phyloP scores from a whole-genome alignment of 2,797 vertebrate species.

The Scolopax rusticola region DNA sequence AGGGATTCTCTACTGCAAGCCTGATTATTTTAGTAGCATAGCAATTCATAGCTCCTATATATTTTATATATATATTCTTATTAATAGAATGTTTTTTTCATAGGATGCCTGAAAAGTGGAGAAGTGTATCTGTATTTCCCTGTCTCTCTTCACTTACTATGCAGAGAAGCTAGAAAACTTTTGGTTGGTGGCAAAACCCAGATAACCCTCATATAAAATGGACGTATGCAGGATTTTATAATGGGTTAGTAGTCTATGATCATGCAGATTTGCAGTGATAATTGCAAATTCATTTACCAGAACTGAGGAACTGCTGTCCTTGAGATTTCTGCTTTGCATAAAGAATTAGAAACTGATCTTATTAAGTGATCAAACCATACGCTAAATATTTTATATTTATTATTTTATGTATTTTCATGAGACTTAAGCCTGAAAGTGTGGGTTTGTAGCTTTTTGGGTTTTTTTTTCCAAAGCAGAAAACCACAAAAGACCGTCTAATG shows the following conservation, averaged over 20 bases:
- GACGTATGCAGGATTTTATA: not conserved
- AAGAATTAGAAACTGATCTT: not conserved
- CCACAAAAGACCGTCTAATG: accelerated
- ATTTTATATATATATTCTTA: not conserved
- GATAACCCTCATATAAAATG: not conserved
- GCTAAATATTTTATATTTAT: not conserved
- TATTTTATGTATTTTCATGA: not conserved
- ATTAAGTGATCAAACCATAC: not conserved
- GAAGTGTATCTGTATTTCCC: not conserved
- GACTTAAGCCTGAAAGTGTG: not conserved
- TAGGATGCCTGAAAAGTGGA: not conserved
- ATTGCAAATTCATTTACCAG: not conserved
- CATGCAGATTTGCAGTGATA: not conserved
- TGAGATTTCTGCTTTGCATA: not conserved
- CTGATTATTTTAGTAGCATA: not conserved
- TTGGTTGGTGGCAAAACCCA: not conserved
- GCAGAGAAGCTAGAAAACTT: not conserved
- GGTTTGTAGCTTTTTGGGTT: accelerated
- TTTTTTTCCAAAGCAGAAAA: not conserved
- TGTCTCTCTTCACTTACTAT: not conserved
- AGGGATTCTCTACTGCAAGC: not conserved
- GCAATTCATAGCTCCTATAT: not conserved
- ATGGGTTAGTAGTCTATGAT: not conserved
- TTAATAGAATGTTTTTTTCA: not conserved
- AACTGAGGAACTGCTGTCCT: not conserved